Conservation (phyloP, 2,888 invertebrate species). For the Athripsodes cinereus region DNA sequence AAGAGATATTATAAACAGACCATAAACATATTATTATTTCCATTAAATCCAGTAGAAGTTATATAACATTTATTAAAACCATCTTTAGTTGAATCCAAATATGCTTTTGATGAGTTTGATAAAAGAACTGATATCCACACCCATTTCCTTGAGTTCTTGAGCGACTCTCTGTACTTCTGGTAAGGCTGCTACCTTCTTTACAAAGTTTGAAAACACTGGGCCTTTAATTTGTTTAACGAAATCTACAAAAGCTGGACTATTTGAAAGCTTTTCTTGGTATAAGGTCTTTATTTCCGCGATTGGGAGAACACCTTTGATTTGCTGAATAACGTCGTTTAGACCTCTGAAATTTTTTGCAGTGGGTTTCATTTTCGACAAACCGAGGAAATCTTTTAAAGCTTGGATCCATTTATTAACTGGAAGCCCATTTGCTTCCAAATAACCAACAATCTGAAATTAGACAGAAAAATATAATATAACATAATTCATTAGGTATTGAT, state of each 20-base stretch:
- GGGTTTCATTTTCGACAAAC: neutral
- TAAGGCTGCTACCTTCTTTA: neutral
- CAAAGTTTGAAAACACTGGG: conserved; percentile 5
- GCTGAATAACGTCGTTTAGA: conserved; percentile 5
- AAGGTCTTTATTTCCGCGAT: conserved; percentile 4
- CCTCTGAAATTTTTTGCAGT: neutral
- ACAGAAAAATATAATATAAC: too few relatives aligned
- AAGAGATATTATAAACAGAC: too few relatives aligned
- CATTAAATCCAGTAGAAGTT: too few relatives aligned
- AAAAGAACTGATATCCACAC: conserved; percentile 6
- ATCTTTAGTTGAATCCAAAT: conserved; percentile 11
- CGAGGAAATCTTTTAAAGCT: conserved; percentile 5
- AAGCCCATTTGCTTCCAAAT: conserved; percentile 9
- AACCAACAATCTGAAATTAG: conserved; percentile 10
- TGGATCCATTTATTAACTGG: conserved; percentile 9
- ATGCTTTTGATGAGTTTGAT: neutral
- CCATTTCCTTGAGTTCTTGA: neutral
- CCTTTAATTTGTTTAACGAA: conserved; percentile 5
- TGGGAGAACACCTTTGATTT: conserved; percentile 11
- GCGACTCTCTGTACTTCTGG: conserved; percentile 5
- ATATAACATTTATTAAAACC: too few relatives aligned
- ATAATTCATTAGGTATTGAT: too few relatives aligned
- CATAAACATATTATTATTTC: too few relatives aligned
- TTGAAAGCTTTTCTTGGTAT: conserved; percentile 5
- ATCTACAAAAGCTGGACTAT: conserved; percentile 11